A percentile compares a stretch with the other conserved stretches of the same genome.
These are phyloP conservation scores for Haemorhous mexicanus DNA, from an alignment of 2,113 vertebrate species.

Conservation along the genomic window DNA sequence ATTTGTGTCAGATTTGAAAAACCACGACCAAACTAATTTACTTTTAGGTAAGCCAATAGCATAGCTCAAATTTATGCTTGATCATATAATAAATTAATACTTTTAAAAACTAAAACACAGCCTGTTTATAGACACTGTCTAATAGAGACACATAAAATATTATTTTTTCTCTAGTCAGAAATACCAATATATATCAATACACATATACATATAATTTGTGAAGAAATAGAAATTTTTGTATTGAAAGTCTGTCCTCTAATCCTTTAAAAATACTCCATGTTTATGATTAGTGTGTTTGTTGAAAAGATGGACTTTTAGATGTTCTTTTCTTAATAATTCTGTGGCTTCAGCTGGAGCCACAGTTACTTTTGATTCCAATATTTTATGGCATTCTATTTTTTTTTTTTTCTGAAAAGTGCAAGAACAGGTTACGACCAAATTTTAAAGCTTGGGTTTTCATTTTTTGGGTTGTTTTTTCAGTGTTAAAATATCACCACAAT, in stretches of 20 bases:
- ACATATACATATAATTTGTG: accelerated
- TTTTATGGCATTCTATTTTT: neutral
- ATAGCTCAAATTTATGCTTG: neutral
- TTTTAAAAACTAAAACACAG: neutral
- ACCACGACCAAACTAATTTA: neutral
- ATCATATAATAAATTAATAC: neutral
- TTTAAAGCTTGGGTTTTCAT: neutral
- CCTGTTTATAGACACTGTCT: neutral
- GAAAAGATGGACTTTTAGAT: neutral
- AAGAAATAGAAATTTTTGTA: neutral
- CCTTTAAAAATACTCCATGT: neutral
- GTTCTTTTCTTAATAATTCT: neutral
- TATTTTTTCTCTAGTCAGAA: neutral
- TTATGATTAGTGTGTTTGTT: neutral
- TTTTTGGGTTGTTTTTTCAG: neutral
- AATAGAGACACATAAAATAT: neutral
- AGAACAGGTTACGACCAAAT: neutral
- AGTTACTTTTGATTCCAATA: neutral
- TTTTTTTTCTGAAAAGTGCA: neutral
- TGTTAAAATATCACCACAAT: neutral
- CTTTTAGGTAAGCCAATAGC: neutral
- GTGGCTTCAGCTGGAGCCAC: neutral
- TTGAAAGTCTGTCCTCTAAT: neutral
- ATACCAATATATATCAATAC: neutral
- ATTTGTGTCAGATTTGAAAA: neutral